Evolutionary conservation across 2,797 vertebrate species (phyloP).

Genomic region (Cirrhinus molitorella): DNA sequence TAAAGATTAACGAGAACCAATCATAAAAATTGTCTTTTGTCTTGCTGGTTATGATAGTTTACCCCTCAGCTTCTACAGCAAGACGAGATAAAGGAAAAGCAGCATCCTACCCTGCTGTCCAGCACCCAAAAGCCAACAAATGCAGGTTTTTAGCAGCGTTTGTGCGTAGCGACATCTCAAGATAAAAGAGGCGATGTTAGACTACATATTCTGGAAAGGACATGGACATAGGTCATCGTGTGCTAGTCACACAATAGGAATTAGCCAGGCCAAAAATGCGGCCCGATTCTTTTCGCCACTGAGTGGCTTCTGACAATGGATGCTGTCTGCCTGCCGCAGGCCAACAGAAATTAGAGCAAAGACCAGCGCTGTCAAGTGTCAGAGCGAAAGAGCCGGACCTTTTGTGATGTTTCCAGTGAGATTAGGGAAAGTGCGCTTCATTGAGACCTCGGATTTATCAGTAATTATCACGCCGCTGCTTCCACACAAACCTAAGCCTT

Average conservation of each 20-base stretch:
- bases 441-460: conserved; percentile 65
- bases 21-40: background rate
- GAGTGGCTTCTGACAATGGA: conserved; percentile 54
- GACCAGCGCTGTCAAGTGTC: conserved; percentile 48
- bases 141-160: background rate
- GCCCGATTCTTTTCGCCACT: conserved; percentile 46
- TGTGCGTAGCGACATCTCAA: background rate
- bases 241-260: conserved; percentile 41
- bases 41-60: too few species aligned
- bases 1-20: background rate
- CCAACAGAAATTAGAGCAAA: conserved; percentile 55
- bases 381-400: conserved; percentile 50
- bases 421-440: conserved; percentile 65
- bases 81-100: too few species aligned
- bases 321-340: conserved; percentile 50
- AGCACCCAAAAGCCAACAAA: background rate
- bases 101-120: background rate
- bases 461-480: conserved; percentile 62
- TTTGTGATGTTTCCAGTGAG: conserved; percentile 62
- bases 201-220: conserved; percentile 44
- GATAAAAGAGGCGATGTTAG: conserved; percentile 2
- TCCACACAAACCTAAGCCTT: conserved; percentile 52
- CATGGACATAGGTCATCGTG: conserved; percentile 39
- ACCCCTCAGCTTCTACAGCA: too few species aligned
- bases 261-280: conserved; percentile 47